Evolutionary conservation across 2,888 invertebrate genomes (phyloP), one percentile per base, ranked within the genome.

Genomic region (Eupelmus urozonus): DNA sequence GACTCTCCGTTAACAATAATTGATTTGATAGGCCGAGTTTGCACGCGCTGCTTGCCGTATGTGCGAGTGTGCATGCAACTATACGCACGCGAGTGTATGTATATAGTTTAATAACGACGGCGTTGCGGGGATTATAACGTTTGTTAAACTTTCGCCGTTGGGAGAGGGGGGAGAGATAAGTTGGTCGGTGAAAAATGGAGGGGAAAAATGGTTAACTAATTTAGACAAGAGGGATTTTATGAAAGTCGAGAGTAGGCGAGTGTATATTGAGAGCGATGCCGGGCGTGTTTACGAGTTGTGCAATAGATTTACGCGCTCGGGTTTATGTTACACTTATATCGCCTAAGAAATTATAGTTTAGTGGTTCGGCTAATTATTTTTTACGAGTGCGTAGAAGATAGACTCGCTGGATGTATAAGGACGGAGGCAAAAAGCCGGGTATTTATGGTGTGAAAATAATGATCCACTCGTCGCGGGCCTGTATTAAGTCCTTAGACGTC

Each of bases 1-100:
- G 59, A 66, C 67, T 74, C 77, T 76, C 78, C 71, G 63, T 72
- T 77, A 79, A 81, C 77, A 82, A 82, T 82, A 82, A 82, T 81
- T 81, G 79, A 81, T 81, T 82, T 76, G 78, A 82, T 79, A 79
- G 80, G 65, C 66, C 76, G 57, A 75, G 67, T 67, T 63, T 62
- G 53, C 42, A 34, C 62, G 51, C 65, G 55, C 63, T 73, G 67
- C 27, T 5, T 20, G n/a, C n/a, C 45, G 73, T 42, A n/a, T 29
- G 34, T 20, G 25, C 63, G 11, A 2, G 20, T 2, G 29, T n/a
- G 13, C 25, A 18, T 16, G n/a, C n/a, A n/a, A n/a, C n/a, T n/a
- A n/a, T n/a, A 7, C 29, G 16, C 20, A 20, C 51, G 29, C 51
- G 49, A 16, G n/a, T 25, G 11, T 2, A 20, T 40, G 40, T 1